A percentile compares a stretch with the other conserved stretches of the same genome.
Evolutionary conservation across 2,113 vertebrate genomes (phyloP).

Genomic region (Mobula hypostoma): DNA sequence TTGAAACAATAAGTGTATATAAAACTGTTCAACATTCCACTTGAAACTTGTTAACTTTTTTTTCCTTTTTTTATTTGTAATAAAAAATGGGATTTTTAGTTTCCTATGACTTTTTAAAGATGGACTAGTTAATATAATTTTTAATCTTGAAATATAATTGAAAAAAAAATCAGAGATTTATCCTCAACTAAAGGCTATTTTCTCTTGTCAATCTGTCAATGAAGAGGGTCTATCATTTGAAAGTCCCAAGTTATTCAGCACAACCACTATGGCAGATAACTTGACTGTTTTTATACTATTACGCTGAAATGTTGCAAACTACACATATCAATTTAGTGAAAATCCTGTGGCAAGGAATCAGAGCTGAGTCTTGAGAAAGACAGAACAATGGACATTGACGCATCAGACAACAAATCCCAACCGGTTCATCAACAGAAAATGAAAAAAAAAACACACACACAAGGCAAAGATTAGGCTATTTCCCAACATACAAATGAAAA

Average conservation of each 20-base stretch:
- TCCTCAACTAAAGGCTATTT: neutral
- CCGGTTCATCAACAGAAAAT: neutral
- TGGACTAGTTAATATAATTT: neutral
- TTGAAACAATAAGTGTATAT: too few species aligned
- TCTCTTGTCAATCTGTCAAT: neutral
- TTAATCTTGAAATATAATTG: neutral
- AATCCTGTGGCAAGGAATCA: too few species aligned
- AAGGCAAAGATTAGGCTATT: neutral
- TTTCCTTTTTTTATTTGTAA: neutral
- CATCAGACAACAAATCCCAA: neutral
- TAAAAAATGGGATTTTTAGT: neutral
- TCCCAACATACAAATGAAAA: neutral
- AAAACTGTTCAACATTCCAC: neutral
- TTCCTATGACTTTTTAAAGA: neutral
- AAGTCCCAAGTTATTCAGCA: too few species aligned
- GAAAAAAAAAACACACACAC: neutral
- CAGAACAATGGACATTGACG: neutral
- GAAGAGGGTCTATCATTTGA: neutral
- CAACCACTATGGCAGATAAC: too few species aligned
- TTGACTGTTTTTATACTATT: too few species aligned
- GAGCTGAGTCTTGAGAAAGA: too few species aligned
- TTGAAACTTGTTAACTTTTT: neutral
- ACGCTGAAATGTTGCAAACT: too few species aligned
- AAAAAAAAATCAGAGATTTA: neutral
- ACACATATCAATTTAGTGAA: too few species aligned